Evolutionary conservation across 2,888 invertebrate genomes (phyloP), one percentile per base, ranked within the genome.

Genomic region (Drosophila falleni): DNA sequence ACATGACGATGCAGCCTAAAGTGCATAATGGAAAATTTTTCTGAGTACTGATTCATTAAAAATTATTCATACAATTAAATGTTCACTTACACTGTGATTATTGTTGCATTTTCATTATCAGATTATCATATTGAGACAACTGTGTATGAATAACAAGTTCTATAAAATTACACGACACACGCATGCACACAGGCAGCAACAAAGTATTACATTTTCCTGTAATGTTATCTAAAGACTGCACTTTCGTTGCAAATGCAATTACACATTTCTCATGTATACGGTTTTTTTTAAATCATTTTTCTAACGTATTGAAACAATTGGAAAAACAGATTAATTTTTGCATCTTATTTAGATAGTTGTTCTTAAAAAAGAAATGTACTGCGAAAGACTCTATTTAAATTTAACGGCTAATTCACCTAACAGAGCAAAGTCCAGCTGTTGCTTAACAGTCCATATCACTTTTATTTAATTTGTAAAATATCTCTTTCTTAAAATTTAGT

Each of bases 1-100:
- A 67, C 88, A 85, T 87, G 50, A 13, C 59, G 56, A 51, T 51
- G 33, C 26, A 46, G 50, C 15, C 15, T 61, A 8, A 39, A 41
- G 2, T n/a, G 9, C 5, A 42, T 8, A 49, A 0, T 26, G 23
- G 19, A 41, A 9, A n/a, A 4, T 1, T 5, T 8, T 3, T n/a
- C 6, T 31, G 2, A 39, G 9, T 3, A 13, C 1, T 9, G 44
- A n/a, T 31, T 44, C 0, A 13, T 15, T 3, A 3, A 23, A 23
- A 23, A 4, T 3, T 42, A 16, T 19, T 37, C 26, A 6, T 9
- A n/a, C 0, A n/a, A 11, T 23, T n/a, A 3, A 1, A 13, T 39
- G 10, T 26, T 16, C 26, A 16, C 71, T 70, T n/a, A 74, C 74
- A 51, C 26, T 39, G 42, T 56, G 8, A 41, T 71, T 65, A 58